Base-by-base conservation (phyloP, 1,140 invertebrate species). In the Orussus abietinus region DNA sequence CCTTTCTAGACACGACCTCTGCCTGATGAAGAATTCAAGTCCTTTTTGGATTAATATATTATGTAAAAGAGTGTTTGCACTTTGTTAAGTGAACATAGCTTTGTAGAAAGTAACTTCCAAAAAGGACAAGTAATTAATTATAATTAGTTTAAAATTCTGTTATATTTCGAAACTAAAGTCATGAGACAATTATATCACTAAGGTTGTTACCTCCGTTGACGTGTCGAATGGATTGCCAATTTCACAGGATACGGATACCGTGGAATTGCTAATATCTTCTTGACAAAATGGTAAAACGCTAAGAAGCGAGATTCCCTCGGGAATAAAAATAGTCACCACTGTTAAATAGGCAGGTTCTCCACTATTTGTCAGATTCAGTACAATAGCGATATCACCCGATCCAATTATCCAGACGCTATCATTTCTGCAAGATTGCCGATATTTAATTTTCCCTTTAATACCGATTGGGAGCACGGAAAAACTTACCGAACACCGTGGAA, bases 291-390 rank as follows among this genome's bases (percentile, higher is more conserved):
- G 58, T 13, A 73, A 66, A 19, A 66, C 62, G 14, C 49, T 62
- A 17, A 52, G 47, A 10, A 74, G 46, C 35, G 41, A 14, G n/a
- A 71, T 47, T 4, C 49, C 38, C 7, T 52, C 21, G 3, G 68
- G 64, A 19, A 75, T 22, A 0, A 15, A 26, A 11, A 72, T 50
- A 6, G 35, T 38, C 0, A 72, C 37, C 20, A 39, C 44, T 1
- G 64, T 59, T 11, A 62, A 47, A 53, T 69, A 72, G 9, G 74
- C 66, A 4, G 62, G 59, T 40, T 74, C 70, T n/a, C 53, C 66
- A 3, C 37, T 20, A 39, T 75, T 75, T 7, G 29, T 28, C 18
- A 75, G 39, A 22, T 12, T 47, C 7, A 64, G 48, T 46, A 65
- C 45, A 10, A 75, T 49, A 15, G 29, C 46, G 21, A 71, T 34